These are phyloP conservation scores for Pomatostomus ruficeps DNA, from an alignment of 2,113 vertebrate species.

Conservation along the genomic window DNA sequence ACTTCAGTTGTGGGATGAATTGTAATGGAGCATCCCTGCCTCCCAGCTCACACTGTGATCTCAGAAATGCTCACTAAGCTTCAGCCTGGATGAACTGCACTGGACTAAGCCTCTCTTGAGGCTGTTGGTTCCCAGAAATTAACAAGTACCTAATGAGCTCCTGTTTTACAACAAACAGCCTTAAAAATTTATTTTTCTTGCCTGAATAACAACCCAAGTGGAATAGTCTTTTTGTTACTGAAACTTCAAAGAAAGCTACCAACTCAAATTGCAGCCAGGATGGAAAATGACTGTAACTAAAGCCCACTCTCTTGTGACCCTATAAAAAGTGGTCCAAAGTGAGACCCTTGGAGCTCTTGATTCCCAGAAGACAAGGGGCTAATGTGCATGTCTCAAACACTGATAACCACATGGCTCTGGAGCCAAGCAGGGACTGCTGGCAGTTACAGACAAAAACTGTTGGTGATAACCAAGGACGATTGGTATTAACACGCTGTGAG, in stretches of 20 bases:
- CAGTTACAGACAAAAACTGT: not conserved
- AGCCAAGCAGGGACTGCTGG: not conserved
- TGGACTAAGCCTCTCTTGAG: not conserved
- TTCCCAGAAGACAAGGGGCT: not conserved
- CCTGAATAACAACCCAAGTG: not conserved
- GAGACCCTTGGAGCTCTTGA: not conserved
- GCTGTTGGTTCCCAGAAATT: not conserved
- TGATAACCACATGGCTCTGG: not conserved
- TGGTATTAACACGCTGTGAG: accelerated
- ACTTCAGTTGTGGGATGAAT: not conserved
- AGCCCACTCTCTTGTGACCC: not conserved
- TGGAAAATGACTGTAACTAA: not conserved
- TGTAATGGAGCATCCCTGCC: not conserved
- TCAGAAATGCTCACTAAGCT: not conserved
- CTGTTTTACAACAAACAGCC: not conserved
- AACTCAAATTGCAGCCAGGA: not conserved
- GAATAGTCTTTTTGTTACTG: not conserved
- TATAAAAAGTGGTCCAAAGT: not conserved
- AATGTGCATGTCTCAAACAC: not conserved
- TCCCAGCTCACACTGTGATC: not conserved
- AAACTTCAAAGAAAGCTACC: not conserved
- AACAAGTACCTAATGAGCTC: not conserved
- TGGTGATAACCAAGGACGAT: not conserved
- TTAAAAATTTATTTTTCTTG: not conserved
- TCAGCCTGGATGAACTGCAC: not conserved